Evolutionary conservation across 2,113 vertebrate species (phyloP).

Genomic region (Garra rufa): DNA sequence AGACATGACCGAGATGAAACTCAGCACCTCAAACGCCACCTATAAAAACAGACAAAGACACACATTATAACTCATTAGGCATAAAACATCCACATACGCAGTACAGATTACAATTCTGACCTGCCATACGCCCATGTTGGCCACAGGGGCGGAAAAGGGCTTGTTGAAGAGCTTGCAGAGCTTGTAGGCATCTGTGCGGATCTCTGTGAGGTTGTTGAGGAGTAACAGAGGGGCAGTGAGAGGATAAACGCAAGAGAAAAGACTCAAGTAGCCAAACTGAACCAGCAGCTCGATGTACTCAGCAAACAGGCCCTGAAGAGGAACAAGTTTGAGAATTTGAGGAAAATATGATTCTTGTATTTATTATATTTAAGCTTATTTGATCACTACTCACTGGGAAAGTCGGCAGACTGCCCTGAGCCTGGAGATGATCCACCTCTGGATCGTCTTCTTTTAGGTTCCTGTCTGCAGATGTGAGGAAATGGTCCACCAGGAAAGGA

Average conservation of each 20-base stretch:
- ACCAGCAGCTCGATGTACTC: constrained; percentile 85
- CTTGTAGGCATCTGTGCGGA: constrained; percentile 80
- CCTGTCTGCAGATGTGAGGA: constrained; percentile 67
- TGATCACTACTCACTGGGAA: constrained; percentile 73
- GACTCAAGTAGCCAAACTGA: constrained; percentile 84
- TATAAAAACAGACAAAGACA: constrained; percentile 49
- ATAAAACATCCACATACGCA: background rate
- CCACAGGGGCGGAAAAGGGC: constrained; percentile 74
- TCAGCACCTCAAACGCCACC: constrained; percentile 79
- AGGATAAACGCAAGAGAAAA: constrained; percentile 83
- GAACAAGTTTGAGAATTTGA: constrained; percentile 35
- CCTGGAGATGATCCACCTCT: constrained; percentile 75
- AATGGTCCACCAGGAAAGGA: constrained; percentile 76
- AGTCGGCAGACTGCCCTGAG: constrained; percentile 68
- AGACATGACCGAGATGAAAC: constrained; percentile 78
- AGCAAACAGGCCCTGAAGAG: constrained; percentile 77
- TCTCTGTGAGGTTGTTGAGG: constrained; percentile 82
- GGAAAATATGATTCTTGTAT: background rate
- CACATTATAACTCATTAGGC: background rate
- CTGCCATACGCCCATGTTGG: constrained; percentile 81
- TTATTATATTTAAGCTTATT: background rate
- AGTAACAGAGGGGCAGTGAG: constrained; percentile 77
- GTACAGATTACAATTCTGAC: constrained; percentile 59
- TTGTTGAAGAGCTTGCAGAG: constrained; percentile 81
- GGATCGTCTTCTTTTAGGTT: constrained; percentile 72